These are phyloP conservation scores for Chaetophractus vellerosus DNA, from an alignment of 2,797 vertebrate genomes.

Conservation along the genomic window DNA sequence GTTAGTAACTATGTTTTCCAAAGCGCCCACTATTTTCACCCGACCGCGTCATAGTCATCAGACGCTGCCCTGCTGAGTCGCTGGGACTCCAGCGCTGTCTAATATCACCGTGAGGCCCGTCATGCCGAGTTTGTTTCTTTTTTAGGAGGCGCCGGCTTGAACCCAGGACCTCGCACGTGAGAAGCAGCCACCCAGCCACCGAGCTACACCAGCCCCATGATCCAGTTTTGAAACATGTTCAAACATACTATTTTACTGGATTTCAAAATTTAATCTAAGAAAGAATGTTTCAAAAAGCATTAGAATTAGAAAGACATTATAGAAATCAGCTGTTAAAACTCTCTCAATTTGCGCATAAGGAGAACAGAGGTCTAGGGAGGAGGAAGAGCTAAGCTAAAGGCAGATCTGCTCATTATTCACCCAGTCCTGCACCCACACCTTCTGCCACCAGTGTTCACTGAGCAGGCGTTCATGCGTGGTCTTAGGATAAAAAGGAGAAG, in stretches of 20 bases:
- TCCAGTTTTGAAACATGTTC: neutral
- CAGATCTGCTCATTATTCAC: neutral
- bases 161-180: too few relatives aligned
- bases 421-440: neutral
- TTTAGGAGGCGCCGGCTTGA: too few relatives aligned
- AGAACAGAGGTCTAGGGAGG: neutral
- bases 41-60: neutral
- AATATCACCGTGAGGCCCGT: neutral
- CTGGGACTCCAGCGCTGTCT: neutral
- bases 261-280: constrained; percentile 36
- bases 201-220: neutral
- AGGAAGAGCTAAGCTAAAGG: neutral
- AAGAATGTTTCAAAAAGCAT: neutral
- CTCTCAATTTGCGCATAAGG: neutral
- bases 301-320: neutral
- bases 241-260: neutral
- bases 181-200: too few relatives aligned
- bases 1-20: neutral
- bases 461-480: neutral
- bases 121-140: neutral
- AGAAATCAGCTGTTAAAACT: neutral
- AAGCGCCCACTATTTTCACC: neutral
- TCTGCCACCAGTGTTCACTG: neutral
- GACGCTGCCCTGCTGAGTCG: neutral
- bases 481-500: too few relatives aligned